These are phyloP conservation scores for Ifrita kowaldi DNA, from an alignment of 2,113 vertebrate species.

Conservation along the genomic window DNA sequence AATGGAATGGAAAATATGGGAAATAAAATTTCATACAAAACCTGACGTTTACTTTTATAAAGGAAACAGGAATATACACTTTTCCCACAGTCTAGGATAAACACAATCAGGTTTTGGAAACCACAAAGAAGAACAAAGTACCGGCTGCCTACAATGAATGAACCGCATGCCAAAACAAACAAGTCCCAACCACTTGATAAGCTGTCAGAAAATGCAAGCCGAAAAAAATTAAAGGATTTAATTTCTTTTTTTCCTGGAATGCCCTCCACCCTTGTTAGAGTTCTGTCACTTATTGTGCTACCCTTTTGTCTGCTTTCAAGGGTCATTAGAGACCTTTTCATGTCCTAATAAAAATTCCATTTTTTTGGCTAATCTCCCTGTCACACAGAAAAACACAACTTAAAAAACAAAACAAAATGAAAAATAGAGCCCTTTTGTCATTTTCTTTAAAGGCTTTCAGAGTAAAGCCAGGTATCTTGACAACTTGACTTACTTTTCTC, in stretches of 20 bases:
- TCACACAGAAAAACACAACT: slow-evolving; percentile 33
- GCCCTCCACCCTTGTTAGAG: slow-evolving; percentile 63
- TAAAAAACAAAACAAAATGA: slow-evolving; percentile 36
- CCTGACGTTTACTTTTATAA: slow-evolving; percentile 70
- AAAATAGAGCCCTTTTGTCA: not conserved
- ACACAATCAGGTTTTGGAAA: slow-evolving; percentile 71
- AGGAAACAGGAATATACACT: slow-evolving; percentile 73
- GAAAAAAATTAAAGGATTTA: slow-evolving; percentile 65
- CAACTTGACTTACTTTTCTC: not conserved
- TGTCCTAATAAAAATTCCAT: slow-evolving; percentile 51
- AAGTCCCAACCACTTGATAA: slow-evolving; percentile 63
- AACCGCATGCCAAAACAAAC: slow-evolving; percentile 70
- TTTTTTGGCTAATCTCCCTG: slow-evolving; percentile 55
- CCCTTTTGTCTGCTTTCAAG: slow-evolving; percentile 47
- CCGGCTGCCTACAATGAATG: slow-evolving; percentile 57
- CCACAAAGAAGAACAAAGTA: slow-evolving; percentile 70
- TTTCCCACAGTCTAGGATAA: slow-evolving; percentile 71
- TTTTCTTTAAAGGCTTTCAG: slow-evolving; percentile 23
- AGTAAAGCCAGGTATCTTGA: slow-evolving; percentile 21
- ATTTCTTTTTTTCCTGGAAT: slow-evolving; percentile 68
- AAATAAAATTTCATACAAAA: slow-evolving; percentile 74
- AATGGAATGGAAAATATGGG: slow-evolving; percentile 69
- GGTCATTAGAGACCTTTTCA: slow-evolving; percentile 63
- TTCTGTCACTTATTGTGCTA: slow-evolving; percentile 62
- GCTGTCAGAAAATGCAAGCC: slow-evolving; percentile 65